A percentile compares a stretch with the other conserved stretches of the same genome.
These are phyloP conservation scores for Pelodytes ibericus DNA, from an alignment of 2,797 vertebrate genomes.

Conservation along the genomic window DNA sequence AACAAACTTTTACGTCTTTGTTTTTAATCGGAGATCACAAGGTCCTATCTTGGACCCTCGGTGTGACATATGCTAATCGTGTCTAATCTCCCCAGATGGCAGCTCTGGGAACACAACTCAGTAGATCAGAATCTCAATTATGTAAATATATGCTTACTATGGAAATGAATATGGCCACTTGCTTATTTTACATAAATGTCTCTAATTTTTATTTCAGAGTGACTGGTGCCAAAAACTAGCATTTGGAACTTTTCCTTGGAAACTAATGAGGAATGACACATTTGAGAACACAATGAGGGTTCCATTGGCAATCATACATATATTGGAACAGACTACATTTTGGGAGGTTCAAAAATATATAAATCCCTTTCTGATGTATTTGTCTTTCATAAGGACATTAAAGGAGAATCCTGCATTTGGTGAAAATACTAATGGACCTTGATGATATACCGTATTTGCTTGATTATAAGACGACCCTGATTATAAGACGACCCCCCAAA, in stretches of 20 bases:
- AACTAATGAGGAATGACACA: background rate
- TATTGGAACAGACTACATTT: background rate
- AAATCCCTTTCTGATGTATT: background rate
- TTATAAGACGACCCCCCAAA: no score
- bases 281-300: background rate
- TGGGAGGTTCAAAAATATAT: background rate
- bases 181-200: slow-evolving; percentile 30
- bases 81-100: slow-evolving; percentile 26
- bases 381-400: background rate
- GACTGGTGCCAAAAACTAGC: slow-evolving; percentile 13
- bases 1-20: background rate
- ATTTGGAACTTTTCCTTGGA: background rate
- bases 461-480: no score
- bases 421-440: no score
- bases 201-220: background rate
- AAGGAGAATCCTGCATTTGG: no score
- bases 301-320: background rate
- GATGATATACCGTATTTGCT: no score
- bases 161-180: slow-evolving; percentile 10
- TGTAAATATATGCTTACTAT: slow-evolving; percentile 43
- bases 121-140: slow-evolving; percentile 36
- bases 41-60: background rate
- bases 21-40: background rate
- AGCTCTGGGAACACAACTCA: slow-evolving; percentile 13
- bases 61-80: slow-evolving; percentile 16